A percentile compares a stretch with the other conserved stretches of the same genome.
These are phyloP conservation scores for Pteruthius melanotis DNA, from an alignment of 2,113 vertebrate genomes.

Conservation along the genomic window DNA sequence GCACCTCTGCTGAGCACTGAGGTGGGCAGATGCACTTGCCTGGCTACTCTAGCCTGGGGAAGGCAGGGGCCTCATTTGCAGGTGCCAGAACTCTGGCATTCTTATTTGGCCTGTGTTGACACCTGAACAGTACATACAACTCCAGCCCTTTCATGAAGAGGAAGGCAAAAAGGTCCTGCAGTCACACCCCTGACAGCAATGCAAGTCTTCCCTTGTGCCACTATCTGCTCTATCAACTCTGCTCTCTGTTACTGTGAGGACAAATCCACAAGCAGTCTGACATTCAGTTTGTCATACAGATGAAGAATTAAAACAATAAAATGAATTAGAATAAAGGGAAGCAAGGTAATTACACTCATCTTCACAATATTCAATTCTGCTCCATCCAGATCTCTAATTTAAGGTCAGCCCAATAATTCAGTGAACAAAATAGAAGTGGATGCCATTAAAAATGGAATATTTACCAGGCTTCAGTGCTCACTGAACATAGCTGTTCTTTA, in stretches of 20 bases:
- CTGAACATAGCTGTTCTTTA: constrained; percentile 7
- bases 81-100: not conserved
- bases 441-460: constrained; percentile 54
- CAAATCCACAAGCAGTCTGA: constrained; percentile 3
- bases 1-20: not conserved
- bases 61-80: not conserved
- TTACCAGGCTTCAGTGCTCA: constrained; percentile 27
- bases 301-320: constrained; percentile 30
- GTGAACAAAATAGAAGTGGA: constrained; percentile 51
- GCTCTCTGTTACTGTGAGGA: not conserved
- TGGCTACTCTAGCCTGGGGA: not conserved
- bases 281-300: constrained; percentile 12
- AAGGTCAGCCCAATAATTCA: constrained; percentile 58
- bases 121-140: not conserved
- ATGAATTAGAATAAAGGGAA: constrained; percentile 33
- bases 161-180: not conserved
- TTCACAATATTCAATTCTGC: constrained; percentile 43
- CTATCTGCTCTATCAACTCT: not conserved
- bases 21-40: not conserved
- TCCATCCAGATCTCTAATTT: constrained; percentile 61
- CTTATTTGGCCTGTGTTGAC: not conserved
- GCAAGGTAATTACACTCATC: constrained; percentile 42
- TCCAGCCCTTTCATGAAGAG: not conserved
- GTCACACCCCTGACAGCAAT: not conserved
- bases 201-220: not conserved